Evolutionary conservation across 1,140 invertebrate genomes (phyloP).

Genomic region (Portunus trituberculatus): DNA sequence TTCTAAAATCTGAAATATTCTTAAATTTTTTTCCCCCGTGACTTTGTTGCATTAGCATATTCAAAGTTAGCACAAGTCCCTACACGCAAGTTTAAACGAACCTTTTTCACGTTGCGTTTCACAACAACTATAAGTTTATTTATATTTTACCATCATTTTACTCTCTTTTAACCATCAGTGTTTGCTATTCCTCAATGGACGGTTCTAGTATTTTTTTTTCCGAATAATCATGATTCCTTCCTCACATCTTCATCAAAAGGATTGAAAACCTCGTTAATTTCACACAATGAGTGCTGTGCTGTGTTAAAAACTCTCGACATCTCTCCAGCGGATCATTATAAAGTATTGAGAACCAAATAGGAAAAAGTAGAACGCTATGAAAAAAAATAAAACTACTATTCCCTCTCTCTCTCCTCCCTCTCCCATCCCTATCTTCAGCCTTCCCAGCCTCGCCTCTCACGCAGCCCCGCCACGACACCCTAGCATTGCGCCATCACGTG

Average conservation of each 20-base stretch:
- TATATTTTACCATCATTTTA: not conserved
- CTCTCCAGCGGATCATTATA: too few relatives aligned
- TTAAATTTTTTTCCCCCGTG: not conserved
- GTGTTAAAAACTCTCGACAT: too few relatives aligned
- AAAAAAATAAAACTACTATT: not conserved
- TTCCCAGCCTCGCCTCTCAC: too few relatives aligned
- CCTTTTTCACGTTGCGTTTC: not conserved
- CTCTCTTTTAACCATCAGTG: too few relatives aligned
- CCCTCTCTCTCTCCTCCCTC: not conserved
- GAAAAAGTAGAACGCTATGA: too few relatives aligned
- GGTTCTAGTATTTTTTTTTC: not conserved
- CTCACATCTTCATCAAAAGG: not conserved
- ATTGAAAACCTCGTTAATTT: too few relatives aligned
- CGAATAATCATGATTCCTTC: not conserved
- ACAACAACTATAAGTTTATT: not conserved
- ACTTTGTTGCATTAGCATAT: not conserved
- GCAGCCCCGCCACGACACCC: too few relatives aligned
- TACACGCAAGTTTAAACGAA: not conserved
- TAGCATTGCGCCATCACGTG: too few relatives aligned
- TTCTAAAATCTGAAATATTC: not conserved
- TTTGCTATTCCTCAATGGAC: too few relatives aligned
- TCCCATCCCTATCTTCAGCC: too few relatives aligned
- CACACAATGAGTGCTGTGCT: too few relatives aligned
- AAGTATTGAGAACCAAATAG: too few relatives aligned
- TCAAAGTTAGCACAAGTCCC: slow-evolving; percentile 12